Evolutionary conservation across 1,140 invertebrate species (phyloP).

Genomic region (Hycleus cichorii): DNA sequence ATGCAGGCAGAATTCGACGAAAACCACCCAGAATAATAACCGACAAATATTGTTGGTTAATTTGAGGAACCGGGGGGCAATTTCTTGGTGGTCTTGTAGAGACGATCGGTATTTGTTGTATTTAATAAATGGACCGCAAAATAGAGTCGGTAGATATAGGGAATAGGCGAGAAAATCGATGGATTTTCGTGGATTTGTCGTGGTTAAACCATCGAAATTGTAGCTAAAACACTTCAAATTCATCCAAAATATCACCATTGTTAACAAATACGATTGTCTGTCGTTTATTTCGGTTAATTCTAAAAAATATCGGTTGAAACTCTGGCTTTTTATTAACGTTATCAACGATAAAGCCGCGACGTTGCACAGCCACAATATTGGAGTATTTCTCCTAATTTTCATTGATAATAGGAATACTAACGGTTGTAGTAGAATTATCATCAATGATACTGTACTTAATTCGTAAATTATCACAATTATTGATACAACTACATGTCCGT

Average conservation of each 20-base stretch:
- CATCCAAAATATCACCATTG: conserved; percentile 33
- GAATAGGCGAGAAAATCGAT: conserved; percentile 59
- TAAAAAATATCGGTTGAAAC: conserved; percentile 14
- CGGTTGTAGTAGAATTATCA: conserved; percentile 28
- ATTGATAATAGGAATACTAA: conserved; percentile 22
- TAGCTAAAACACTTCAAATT: conserved; percentile 36
- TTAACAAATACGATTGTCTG: conserved; percentile 23
- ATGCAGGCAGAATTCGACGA: conserved; percentile 67
- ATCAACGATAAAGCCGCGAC: conserved; percentile 20
- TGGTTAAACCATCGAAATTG: conserved; percentile 22
- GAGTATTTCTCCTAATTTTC: conserved; percentile 8
- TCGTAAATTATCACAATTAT: conserved; percentile 17
- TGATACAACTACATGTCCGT: conserved; percentile 23
- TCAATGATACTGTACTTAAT: conserved; percentile 13
- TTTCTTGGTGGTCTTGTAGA: neutral
- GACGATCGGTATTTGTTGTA: conserved; percentile 47
- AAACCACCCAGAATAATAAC: conserved; percentile 61
- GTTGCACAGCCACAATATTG: conserved; percentile 26
- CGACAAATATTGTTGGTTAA: conserved; percentile 47
- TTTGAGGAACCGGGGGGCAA: neutral
- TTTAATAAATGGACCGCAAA: conserved; percentile 70
- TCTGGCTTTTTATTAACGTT: conserved; percentile 21
- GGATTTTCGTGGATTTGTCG: conserved; percentile 7
- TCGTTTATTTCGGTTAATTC: conserved; percentile 13
- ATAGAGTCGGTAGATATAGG: conserved; percentile 73